Evolutionary conservation across 2,113 vertebrate genomes (phyloP), one percentile per base, ranked within the genome.

Genomic region (Prionailurus viverrinus): DNA sequence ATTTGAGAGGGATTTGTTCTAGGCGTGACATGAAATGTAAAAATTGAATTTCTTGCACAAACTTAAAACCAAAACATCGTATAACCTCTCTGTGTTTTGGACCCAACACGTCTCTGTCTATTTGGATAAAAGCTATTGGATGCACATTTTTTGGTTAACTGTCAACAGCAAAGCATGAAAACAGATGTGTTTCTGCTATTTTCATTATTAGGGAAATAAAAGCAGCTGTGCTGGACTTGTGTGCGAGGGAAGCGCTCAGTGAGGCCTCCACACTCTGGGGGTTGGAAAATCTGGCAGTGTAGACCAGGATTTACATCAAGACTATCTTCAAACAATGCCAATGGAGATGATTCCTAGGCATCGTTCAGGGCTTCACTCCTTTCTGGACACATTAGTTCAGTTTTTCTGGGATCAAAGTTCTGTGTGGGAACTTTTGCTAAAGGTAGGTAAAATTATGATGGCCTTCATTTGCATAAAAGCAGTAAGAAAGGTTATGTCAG

Each of bases 181-280:
- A 97, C 94, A 98, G 97, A 98, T 97, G 94, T 94, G 82, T 10
- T 96, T n/a, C 39, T 94, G 87, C 36, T 97, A 27, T 97, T 98
- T 97, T 66, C 73, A 73, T 94, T 51, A 91, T 90, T 96, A 79
- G 89, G 94, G 97, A 95, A 93, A 96, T 93, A 93, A 85, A 97
- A 97, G 31, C 93, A 98, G 21, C 96, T 98, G 94, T 48, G 74
- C 10, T 80, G 18, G 53, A 58, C 96, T 95, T 27, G 71, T 97
- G 48, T 89, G 33, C 2, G 5, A 97, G 78, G 39, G 25, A 89
- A 71, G 85, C 90, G 89, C 71, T 93, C 13, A 53, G 53, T 1
- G 11, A 61, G 36, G 68, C 25, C 90, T 82, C 69, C 55, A 14
- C 2, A 31, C 73, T 80, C 4, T 3, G 71, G 65, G 45, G 95